phyloP scores from a whole-genome alignment of 2,797 vertebrate species.

The Ispidina lecontei region DNA sequence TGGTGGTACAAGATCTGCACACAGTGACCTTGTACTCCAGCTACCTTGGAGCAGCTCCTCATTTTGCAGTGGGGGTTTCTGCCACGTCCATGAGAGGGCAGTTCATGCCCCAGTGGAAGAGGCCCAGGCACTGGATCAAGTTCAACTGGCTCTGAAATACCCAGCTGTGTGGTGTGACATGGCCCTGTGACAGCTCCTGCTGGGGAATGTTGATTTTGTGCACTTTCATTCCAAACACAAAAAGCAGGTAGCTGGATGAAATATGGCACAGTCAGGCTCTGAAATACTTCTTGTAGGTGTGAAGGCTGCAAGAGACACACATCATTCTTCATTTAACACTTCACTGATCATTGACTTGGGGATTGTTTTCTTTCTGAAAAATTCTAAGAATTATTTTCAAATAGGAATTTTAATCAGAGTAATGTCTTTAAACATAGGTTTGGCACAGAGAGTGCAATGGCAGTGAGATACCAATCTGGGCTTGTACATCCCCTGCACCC shows the following conservation, averaged over 20 bases:
- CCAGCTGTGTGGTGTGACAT: background rate
- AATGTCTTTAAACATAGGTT: background rate
- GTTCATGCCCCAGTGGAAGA: background rate
- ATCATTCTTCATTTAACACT: constrained; percentile 1
- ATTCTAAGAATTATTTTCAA: background rate
- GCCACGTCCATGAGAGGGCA: background rate
- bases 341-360: background rate
- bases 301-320: background rate
- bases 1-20: background rate
- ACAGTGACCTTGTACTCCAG: background rate
- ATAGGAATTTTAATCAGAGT: background rate
- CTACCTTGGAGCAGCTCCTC: background rate
- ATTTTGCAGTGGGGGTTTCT: background rate
- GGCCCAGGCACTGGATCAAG: background rate
- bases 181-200: background rate
- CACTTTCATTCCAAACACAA: background rate
- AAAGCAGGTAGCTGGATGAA: background rate
- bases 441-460: background rate
- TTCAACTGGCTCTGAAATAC: background rate
- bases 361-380: background rate
- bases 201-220: background rate
- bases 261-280: background rate
- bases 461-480: background rate
- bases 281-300: background rate
- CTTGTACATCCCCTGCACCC: background rate